A percentile compares a stretch with the other conserved stretches of the same genome.
Conservation (phyloP, 2,888 invertebrate genomes). For the Clepsis dumicolana region DNA sequence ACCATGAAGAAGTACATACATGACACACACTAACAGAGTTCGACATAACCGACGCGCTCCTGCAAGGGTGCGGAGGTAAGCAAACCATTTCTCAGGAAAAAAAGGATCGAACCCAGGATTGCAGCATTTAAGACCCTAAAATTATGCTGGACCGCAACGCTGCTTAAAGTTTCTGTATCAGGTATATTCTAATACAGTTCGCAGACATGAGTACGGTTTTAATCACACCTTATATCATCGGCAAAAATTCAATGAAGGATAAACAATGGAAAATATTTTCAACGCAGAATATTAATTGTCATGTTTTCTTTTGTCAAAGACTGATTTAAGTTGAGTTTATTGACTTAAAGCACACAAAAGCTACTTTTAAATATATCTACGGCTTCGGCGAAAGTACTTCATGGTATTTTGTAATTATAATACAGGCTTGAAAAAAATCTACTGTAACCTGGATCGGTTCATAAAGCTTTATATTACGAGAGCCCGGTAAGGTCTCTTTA, state of each 20-base stretch:
- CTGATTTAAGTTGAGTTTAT: neutral
- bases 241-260: neutral
- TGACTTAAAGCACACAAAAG: neutral
- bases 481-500: no score
- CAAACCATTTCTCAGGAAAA: no score
- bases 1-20: no score
- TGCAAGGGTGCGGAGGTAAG: no score
- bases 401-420: neutral
- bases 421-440: no score
- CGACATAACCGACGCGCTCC: no score
- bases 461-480: no score
- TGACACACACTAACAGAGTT: no score
- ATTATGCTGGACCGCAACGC: neutral
- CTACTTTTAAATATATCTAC: neutral
- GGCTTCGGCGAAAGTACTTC: neutral
- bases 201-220: neutral
- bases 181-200: neutral
- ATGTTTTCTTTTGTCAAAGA: neutral
- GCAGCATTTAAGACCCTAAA: slow-evolving; percentile 11
- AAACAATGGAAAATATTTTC: neutral
- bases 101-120: neutral
- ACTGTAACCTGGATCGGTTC: no score
- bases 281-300: neutral
- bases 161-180: slow-evolving; percentile 29
- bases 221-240: no score